These are phyloP conservation scores for Zenarchopterus dispar DNA, from an alignment of 2,797 vertebrate genomes.

Conservation along the genomic window DNA sequence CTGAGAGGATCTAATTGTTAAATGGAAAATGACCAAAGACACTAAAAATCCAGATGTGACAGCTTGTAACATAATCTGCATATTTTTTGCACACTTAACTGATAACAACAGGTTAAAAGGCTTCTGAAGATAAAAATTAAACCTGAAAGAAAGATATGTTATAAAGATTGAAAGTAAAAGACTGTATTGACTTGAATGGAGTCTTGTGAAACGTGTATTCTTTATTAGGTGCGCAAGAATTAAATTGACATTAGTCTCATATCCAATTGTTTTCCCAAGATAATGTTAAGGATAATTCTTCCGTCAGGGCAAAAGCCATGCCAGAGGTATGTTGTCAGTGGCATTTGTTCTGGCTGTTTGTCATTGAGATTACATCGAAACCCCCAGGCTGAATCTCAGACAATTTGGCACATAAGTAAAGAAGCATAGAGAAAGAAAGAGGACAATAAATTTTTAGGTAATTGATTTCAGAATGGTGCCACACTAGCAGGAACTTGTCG, in stretches of 20 bases:
- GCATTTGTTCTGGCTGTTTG: conserved; percentile 6
- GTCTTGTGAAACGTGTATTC: conserved; percentile 24
- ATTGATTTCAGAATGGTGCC: too few species aligned
- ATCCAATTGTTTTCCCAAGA: conserved; percentile 47
- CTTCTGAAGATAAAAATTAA: conserved; percentile 5
- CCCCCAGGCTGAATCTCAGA: not conserved
- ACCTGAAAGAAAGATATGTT: conserved; percentile 10
- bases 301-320: not conserved
- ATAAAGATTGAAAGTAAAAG: not conserved
- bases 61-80: conserved; percentile 5
- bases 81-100: conserved; percentile 13
- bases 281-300: conserved; percentile 51
- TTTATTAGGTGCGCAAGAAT: conserved; percentile 27
- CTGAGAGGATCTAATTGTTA: not conserved
- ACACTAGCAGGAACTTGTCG: too few species aligned
- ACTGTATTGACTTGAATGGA: too few species aligned
- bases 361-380: not conserved
- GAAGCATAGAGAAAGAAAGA: not conserved
- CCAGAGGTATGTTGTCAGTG: conserved; percentile 1
- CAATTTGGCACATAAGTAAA: not conserved
- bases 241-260: conserved; percentile 42
- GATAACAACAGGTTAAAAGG: conserved; percentile 1
- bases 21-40: conserved; percentile 2
- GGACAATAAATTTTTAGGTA: too few species aligned
- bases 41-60: conserved; percentile 10